Base-by-base conservation (phyloP, 2,797 vertebrate species). In the Ctenopoma multispine region DNA sequence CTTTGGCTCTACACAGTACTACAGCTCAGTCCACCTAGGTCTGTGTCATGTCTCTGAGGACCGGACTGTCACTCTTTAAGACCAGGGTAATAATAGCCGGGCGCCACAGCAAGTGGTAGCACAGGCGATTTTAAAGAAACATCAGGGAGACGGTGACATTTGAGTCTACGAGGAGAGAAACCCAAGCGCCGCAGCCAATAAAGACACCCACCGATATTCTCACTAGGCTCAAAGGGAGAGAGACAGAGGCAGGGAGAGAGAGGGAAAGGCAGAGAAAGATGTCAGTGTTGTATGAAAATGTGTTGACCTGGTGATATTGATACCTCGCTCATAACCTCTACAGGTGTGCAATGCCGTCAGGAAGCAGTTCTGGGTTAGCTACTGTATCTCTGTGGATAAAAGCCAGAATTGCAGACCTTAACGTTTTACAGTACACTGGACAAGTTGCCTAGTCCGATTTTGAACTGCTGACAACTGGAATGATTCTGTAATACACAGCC, bases 41-140 rank as follows among this genome's bases (percentile, higher is more conserved):
- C 79, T 86, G 91, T 93, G 92, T 94, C 92, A 86, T 69, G 81
- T 94, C 94, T 94, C 93, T 14, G 75, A 87, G 90, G 93, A 91
- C 87, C 80, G 83, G 56, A 92, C 93, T 92, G 93, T 93, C 93
- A 94, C 91, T 93, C 92, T 94, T 92, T 92, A 92, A 92, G 92
- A 92, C 90, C 83, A 90, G 90, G 92, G 93, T 94, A 94, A 94
- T 94, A 94, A 94, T 92, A 94, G 93, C 91, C 80, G 69, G 91
- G 90, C 90, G 89, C 91, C 91, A 91, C 88, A 86, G 92, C 87
- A 87, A 90, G 89, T 89, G 87, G 87, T 89, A 86, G 92, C 90
- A 91, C 89, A 90, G 86, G 87, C 90, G 85, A 85, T 90, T 86
- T 91, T 90, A 91, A 88, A 92, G 91, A 92, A 94, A 92, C 90